A percentile compares a stretch with the other conserved stretches of the same genome.
Conservation (phyloP, 2,797 vertebrate genomes). For the Meriones psammophilus region DNA sequence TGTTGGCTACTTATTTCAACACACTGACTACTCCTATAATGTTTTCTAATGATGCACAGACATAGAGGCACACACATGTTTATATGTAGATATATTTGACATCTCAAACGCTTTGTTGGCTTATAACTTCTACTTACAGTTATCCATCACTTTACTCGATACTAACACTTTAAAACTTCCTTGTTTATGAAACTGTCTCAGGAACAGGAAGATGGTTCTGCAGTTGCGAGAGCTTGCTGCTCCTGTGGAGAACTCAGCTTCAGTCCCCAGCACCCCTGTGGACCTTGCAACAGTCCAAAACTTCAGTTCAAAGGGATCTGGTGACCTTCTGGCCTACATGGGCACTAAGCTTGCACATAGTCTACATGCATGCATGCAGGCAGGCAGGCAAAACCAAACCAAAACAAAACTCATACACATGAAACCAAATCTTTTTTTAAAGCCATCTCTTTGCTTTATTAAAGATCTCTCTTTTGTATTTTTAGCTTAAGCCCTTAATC, state of each 20-base stretch:
- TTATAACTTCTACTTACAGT: conserved; percentile 13
- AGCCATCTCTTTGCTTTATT: neutral
- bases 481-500: conserved; percentile 36
- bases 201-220: too few species aligned
- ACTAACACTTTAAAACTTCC: neutral
- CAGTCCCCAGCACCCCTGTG: neutral
- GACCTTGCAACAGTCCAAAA: neutral
- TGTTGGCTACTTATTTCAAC: conserved; percentile 26
- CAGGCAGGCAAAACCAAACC: neutral
- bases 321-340: neutral
- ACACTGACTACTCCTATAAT: neutral
- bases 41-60: neutral
- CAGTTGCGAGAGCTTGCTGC: too few species aligned
- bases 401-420: neutral
- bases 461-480: conserved; percentile 10
- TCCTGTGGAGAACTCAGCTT: neutral
- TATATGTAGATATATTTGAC: neutral
- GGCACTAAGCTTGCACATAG: neutral
- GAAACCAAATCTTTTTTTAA: neutral
- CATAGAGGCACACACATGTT: neutral
- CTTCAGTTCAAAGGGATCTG: neutral
- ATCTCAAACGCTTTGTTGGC: neutral
- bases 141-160: neutral
- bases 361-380: neutral
- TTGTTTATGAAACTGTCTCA: conserved; percentile 1